phyloP scores from a whole-genome alignment of 2,888 invertebrate species.

The Octonoba sinensis region DNA sequence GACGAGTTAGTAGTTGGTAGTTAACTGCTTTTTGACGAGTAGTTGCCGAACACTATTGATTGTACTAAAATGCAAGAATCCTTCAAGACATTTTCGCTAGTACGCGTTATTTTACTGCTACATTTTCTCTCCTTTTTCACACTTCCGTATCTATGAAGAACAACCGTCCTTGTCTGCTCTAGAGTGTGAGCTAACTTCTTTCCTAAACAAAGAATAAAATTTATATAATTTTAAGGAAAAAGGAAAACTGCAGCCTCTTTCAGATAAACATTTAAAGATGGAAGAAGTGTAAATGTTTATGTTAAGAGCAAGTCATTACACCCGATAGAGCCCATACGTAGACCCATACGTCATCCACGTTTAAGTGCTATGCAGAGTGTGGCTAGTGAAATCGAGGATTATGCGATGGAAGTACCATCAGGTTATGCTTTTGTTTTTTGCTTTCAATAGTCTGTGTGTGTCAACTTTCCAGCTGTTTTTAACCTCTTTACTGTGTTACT shows the following conservation, averaged over 20 bases:
- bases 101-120: no score
- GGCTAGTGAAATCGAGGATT: not conserved
- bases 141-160: no score
- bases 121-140: no score
- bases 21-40: no score
- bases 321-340: not conserved
- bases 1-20: no score
- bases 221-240: not conserved
- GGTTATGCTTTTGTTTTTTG: not conserved
- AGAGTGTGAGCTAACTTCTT: no score
- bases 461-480: no score
- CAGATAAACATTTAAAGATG: not conserved
- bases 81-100: no score
- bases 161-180: no score
- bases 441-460: not conserved
- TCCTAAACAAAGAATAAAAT: no score
- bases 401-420: not conserved
- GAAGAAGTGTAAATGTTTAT: constrained; percentile 4
- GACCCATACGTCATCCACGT: constrained; percentile 5
- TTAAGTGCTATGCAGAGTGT: constrained; percentile 1
- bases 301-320: not conserved
- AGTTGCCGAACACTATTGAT: no score
- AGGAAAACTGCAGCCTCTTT: constrained; percentile 3
- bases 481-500: constrained; percentile 10
- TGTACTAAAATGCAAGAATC: no score